phyloP scores from a whole-genome alignment of 1,140 invertebrate genomes.

The Vollenhovia emeryi region DNA sequence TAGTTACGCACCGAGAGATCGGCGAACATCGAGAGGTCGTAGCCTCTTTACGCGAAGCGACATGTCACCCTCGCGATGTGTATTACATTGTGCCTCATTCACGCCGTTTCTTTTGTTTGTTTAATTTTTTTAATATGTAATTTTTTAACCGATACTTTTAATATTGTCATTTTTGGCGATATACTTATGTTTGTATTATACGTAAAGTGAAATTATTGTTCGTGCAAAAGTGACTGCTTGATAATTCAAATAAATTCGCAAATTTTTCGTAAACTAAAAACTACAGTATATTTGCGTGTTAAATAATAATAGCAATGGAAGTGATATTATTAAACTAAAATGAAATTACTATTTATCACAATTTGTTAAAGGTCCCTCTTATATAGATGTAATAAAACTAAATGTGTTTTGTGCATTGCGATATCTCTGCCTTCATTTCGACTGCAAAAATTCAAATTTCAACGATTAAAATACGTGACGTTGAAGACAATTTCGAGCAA shows the following conservation, averaged over 20 bases:
- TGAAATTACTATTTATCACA: neutral
- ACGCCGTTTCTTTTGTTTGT: neutral
- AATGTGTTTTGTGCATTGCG: neutral
- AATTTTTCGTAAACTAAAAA: neutral
- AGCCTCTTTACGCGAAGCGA: constrained; percentile 31
- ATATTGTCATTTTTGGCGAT: neutral
- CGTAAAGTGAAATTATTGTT: neutral
- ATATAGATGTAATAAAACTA: neutral
- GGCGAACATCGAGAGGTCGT: constrained; percentile 52
- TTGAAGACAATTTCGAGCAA: constrained; percentile 37
- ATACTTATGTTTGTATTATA: neutral
- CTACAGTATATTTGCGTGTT: neutral
- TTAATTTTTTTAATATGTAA: too few relatives aligned
- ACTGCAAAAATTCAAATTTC: neutral
- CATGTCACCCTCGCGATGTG: constrained; percentile 28
- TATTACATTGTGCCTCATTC: neutral
- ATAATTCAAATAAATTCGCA: neutral
- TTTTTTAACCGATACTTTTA: neutral
- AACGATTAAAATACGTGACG: constrained; percentile 54
- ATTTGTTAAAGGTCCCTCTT: neutral
- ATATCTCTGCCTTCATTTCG: neutral
- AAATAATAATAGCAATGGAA: neutral
- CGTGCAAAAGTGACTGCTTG: neutral
- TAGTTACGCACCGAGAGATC: constrained; percentile 59
- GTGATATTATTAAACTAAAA: neutral